Evolutionary conservation across 2,797 vertebrate species (phyloP).

Genomic region (Pelochelys cantorii): DNA sequence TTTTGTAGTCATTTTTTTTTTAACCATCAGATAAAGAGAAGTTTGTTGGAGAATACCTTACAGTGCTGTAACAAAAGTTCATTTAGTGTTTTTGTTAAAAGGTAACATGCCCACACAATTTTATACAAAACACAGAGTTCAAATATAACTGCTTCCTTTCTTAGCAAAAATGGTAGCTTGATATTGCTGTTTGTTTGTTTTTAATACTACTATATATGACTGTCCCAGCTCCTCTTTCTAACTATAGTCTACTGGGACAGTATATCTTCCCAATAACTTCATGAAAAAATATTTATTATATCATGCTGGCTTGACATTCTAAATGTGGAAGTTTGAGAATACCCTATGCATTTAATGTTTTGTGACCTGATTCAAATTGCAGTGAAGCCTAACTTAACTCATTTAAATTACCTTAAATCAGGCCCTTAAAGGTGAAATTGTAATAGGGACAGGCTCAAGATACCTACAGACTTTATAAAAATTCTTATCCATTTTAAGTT

Average conservation of each 20-base stretch:
- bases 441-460: neutral
- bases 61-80: neutral
- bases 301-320: neutral
- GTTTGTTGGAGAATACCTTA: slow-evolving; percentile 45
- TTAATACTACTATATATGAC: slow-evolving; percentile 30
- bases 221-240: slow-evolving; percentile 23
- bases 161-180: slow-evolving; percentile 26
- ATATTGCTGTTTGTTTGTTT: slow-evolving; percentile 24
- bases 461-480: neutral
- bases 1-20: neutral
- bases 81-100: slow-evolving; percentile 51
- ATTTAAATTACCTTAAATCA: neutral
- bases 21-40: neutral
- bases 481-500: neutral
- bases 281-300: neutral
- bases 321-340: neutral
- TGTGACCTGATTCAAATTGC: neutral
- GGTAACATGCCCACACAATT: slow-evolving; percentile 28
- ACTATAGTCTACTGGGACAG: neutral
- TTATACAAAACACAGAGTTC: slow-evolving; percentile 27
- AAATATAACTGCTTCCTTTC: slow-evolving; percentile 58
- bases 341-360: neutral
- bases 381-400: neutral
- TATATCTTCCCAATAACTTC: neutral
- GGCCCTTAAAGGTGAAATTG: neutral